Evolutionary conservation across 2,888 invertebrate species (phyloP), one percentile per base, ranked within the genome.

Genomic region (Sturmia bella): DNA sequence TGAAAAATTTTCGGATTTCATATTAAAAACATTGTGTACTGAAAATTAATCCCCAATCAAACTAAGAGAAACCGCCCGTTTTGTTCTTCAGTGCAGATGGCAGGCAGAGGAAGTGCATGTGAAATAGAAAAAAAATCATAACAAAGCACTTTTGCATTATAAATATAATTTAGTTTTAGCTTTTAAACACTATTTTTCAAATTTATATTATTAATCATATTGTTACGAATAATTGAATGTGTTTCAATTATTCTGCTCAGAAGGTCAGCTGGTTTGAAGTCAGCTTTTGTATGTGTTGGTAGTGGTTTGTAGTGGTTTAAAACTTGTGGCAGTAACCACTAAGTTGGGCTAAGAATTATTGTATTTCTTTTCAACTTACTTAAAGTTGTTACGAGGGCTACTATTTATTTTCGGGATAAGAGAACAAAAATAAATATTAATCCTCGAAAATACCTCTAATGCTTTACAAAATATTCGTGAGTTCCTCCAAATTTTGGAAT

Each of bases 261-360:
- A 81, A 81, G 81, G 81, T 72, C 76, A 81, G 68, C 80, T 27
- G 17, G 76, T 81, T 76, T 66, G 17, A 50, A 27, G 3, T 54
- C 7, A 32, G 52, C 13, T 45, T 56, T 50, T 37, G 0, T 32
- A 12, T 13, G 43, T 61, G 24, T n/a, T 15, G 15, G 9, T 32
- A 1, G 1, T 37, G 0, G 43, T 24, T 7, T 7, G 3, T 56
- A 9, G 11, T 32, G 13, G 7, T n/a, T 41, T 32, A 52, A 52
- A 24, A 24, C 1, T n/a, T 50, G 52, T 13, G n/a, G 27, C 66
- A 17, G 32, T 48, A 4, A 11, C 15, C 43, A 21, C 43, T 45
- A 43, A 45, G 15, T 54, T 63, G 24, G 27, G 32, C 32, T 13
- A 6, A 27, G 13, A 41, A 41, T 19, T 59, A 50, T 24, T 3